Percentiles rank a stretch among this genome's conserved stretches.
These are phyloP conservation scores for Linnaemya tessellans DNA, from an alignment of 2,888 invertebrate species.

Conservation along the genomic window DNA sequence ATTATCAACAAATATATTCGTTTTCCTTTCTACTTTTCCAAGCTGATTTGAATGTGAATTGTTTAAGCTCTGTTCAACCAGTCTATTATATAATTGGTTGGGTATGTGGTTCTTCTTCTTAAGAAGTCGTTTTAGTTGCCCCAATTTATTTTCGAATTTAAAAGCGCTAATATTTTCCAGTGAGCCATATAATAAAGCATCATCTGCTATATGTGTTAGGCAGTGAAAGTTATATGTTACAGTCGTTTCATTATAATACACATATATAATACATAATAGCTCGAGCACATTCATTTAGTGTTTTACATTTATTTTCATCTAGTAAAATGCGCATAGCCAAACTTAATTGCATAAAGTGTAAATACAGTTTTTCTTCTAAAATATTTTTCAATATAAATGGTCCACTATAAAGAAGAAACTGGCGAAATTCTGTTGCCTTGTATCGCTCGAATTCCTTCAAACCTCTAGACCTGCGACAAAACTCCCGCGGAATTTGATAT, in stretches of 20 bases:
- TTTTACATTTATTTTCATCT: conserved; percentile 34
- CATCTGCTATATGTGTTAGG: conserved; percentile 41
- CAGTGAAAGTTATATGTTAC: conserved; percentile 55
- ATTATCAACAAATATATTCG: conserved; percentile 52
- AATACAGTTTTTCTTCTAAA: conserved; percentile 24
- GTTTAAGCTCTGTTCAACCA: conserved; percentile 51
- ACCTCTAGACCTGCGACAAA: conserved; percentile 46
- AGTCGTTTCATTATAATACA: conserved; percentile 46
- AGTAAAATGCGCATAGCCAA: conserved; percentile 40
- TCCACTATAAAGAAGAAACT: too few species aligned
- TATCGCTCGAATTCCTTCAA: too few species aligned
- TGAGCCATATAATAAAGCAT: conserved; percentile 51
- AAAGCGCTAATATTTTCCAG: conserved; percentile 50
- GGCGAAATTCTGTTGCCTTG: too few species aligned
- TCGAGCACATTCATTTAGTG: conserved; percentile 29
- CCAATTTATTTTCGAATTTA: conserved; percentile 58
- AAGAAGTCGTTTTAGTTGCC: conserved; percentile 45
- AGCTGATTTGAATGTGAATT: conserved; percentile 27
- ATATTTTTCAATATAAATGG: too few species aligned
- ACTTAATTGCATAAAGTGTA: conserved; percentile 42
- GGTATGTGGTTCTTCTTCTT: conserved; percentile 32
- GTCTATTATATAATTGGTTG: conserved; percentile 41
- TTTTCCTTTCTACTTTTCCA: conserved; percentile 28
- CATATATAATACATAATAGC: conserved; percentile 44
- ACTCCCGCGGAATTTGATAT: conserved; percentile 43